These are phyloP conservation scores for Thunnus maccoyii DNA, from an alignment of 2,113 vertebrate genomes.

Conservation along the genomic window DNA sequence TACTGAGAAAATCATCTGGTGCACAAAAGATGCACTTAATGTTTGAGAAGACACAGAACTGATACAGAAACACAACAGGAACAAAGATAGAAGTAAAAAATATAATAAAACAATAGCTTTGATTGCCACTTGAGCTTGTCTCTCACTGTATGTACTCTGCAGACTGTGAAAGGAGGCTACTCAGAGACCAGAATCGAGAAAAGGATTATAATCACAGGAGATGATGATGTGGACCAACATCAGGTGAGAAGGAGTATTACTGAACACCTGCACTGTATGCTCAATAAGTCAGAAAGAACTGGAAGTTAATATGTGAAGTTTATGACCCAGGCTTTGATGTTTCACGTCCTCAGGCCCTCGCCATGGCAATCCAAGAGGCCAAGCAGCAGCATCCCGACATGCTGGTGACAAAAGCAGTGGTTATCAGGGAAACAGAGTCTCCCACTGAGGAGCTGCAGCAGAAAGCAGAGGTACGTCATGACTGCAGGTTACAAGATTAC, in stretches of 20 bases:
- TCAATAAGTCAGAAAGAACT: too few species aligned
- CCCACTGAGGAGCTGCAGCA: slow-evolving; percentile 92
- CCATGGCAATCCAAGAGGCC: slow-evolving; percentile 98
- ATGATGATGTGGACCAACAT: slow-evolving; percentile 98
- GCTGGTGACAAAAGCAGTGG: slow-evolving; percentile 99
- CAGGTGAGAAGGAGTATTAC: slow-evolving; percentile 86
- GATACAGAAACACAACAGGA: not conserved
- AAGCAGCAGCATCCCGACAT: slow-evolving; percentile 98
- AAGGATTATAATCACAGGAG: slow-evolving; percentile 98
- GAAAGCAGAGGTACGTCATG: slow-evolving; percentile 87
- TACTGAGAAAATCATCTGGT: not conserved
- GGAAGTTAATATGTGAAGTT: not conserved
- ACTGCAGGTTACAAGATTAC: not conserved
- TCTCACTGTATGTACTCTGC: slow-evolving; percentile 17
- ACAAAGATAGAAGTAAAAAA: too few species aligned
- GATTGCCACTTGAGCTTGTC: not conserved
- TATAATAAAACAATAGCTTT: not conserved
- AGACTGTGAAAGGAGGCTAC: slow-evolving; percentile 99
- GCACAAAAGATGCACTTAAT: not conserved
- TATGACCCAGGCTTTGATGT: not conserved
- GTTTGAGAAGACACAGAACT: not conserved
- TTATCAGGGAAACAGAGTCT: slow-evolving; percentile 98
- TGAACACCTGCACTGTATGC: not conserved
- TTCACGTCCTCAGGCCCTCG: slow-evolving; percentile 87
- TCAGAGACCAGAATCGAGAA: slow-evolving; percentile 99